phyloP scores from a whole-genome alignment of 2,113 vertebrate species.

The Salvelinus fontinalis region DNA sequence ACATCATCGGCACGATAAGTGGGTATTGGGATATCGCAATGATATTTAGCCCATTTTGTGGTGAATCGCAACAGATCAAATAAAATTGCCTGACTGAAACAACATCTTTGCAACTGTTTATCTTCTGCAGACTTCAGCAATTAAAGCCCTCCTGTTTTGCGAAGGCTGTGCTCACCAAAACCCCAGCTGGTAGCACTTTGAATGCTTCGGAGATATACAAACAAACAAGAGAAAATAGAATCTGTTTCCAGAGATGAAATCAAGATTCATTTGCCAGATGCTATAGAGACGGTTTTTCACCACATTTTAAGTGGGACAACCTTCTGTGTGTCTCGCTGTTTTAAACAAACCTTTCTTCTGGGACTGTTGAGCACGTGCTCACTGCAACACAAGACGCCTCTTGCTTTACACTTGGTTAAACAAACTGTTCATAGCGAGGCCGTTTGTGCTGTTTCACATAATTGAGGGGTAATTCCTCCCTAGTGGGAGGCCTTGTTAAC shows the following conservation, averaged over 20 bases:
- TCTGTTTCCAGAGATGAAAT: background rate
- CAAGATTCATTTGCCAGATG: constrained; percentile 23
- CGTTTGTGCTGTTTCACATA: constrained; percentile 10
- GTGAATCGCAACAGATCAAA: background rate
- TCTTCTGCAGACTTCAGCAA: constrained; percentile 4
- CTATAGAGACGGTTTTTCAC: background rate
- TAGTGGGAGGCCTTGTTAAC: no score
- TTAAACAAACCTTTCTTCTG: no score
- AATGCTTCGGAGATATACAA: background rate
- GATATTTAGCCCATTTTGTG: background rate
- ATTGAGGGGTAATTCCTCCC: constrained; percentile 2
- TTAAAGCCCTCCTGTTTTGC: constrained; percentile 9
- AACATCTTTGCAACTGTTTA: no score
- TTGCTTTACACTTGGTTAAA: constrained; percentile 18
- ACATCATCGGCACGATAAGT: no score
- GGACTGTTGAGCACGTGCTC: no score
- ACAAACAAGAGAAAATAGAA: background rate
- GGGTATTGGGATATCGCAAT: no score
- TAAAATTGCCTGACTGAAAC: background rate
- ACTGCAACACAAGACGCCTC: constrained; percentile 1
- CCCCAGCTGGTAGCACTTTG: constrained; percentile 3
- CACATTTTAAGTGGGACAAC: constrained; percentile 7
- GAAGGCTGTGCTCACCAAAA: background rate
- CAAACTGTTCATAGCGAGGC: constrained; percentile 25
- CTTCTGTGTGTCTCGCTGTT: background rate